Evolutionary conservation across 2,797 vertebrate genomes (phyloP), one percentile per base, ranked within the genome.

Genomic region (Bryconaethiops microstoma): DNA sequence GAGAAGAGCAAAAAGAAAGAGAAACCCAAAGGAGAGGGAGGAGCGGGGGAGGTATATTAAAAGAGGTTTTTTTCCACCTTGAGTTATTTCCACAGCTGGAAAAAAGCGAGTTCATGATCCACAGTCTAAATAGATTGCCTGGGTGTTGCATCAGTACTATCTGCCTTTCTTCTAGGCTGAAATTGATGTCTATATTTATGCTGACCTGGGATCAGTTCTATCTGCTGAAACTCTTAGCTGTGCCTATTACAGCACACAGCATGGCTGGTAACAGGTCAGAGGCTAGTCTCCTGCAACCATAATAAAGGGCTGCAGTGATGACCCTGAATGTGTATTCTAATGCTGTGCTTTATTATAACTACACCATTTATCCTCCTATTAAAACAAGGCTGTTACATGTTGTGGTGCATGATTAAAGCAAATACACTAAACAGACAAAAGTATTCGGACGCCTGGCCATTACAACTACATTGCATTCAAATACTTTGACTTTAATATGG

Each of bases 1-100:
- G 91, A 92, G 25, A 83, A 76, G 69, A 91, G 76, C 84, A 93
- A 92, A 80, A 90, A 92, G 83, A 88, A 91, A 67, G 90, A 93
- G 82, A 92, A 92, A 50, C 85, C 82, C 67, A 90, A 92, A 0
- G 87, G 69, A 76, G 35, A 72, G 0, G 86, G 76, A 84, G 64
- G 83, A n/a, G 23, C 9, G 75, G 80, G 40, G 50, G 88, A 93
- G 93, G 92, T 95, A 79, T 81, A 4, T 59, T 10, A 68, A 19
- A 10, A 4, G 40, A 13, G 10, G 48, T 6, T 4, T 9, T 45
- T 35, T 52, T 12, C 35, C 50, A 21, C 76, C 40, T 4, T 62
- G 23, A 12, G 74, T 65, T 54, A 23, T 21, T 16, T 48, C 8
- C 2, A 21, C 35, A 48, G 6, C 64, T 10, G 5, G n/a, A 6